These are phyloP conservation scores for Alentia gelatinosa DNA, from an alignment of 2,888 invertebrate species.

Conservation along the genomic window DNA sequence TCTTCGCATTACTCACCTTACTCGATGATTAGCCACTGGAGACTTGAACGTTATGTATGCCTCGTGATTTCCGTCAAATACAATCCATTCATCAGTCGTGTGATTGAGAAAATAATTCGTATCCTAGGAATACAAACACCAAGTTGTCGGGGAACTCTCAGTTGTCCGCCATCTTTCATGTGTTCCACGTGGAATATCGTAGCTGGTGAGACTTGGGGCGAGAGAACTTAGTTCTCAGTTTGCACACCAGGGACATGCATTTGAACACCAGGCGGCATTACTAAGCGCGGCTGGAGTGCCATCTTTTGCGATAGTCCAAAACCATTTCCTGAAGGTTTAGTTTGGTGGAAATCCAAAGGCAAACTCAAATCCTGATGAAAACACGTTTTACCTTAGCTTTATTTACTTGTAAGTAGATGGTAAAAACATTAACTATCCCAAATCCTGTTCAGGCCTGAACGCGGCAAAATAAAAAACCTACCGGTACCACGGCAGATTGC, in stretches of 20 bases:
- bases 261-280: not conserved
- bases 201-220: not conserved
- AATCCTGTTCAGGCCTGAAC: no score
- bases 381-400: no score
- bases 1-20: not conserved
- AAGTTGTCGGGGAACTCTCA: not conserved
- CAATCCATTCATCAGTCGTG: not conserved
- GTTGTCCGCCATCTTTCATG: conserved; percentile 3
- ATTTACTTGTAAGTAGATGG: no score
- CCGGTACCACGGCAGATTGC: no score
- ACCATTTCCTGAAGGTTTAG: no score
- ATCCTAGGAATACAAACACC: not conserved
- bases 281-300: no score
- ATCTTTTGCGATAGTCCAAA: no score
- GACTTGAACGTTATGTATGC: not conserved
- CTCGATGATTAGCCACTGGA: not conserved
- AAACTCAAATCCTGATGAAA: no score
- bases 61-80: not conserved
- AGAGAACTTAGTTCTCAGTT: not conserved
- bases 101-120: not conserved
- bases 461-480: no score
- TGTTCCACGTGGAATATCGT: not conserved
- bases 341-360: no score
- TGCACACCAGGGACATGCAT: no score
- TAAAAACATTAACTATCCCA: no score